phyloP scores from a whole-genome alignment of 2,888 invertebrate genomes.

The Malthinus flaveolus region DNA sequence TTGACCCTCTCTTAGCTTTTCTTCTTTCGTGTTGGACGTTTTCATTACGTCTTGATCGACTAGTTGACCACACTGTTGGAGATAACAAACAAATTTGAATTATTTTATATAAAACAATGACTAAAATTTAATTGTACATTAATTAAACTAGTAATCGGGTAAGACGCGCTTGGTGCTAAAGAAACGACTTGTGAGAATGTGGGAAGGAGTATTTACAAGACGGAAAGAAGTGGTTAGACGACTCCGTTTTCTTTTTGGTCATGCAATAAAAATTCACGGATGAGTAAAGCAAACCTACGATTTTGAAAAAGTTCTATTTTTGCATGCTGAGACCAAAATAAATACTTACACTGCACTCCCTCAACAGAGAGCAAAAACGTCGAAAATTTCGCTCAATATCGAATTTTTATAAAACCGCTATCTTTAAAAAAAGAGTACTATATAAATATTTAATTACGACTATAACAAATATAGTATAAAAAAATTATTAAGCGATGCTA shows the following conservation, averaged over 20 bases:
- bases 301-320: no score
- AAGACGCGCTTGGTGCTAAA: no score
- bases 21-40: conserved; percentile 38
- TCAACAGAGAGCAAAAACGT: conserved; percentile 43
- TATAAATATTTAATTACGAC: conserved; percentile 23
- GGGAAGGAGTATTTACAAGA: neutral
- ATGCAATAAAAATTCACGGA: neutral
- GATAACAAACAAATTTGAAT: neutral
- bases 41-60: conserved; percentile 45
- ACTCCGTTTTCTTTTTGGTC: neutral
- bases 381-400: conserved; percentile 43
- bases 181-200: no score
- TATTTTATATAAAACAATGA: neutral
- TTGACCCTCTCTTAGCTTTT: conserved; percentile 34
- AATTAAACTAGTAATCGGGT: neutral
- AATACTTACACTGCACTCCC: conserved; percentile 45
- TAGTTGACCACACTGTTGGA: conserved; percentile 43
- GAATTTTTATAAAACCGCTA: conserved; percentile 24
- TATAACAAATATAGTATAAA: conserved; percentile 23
- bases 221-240: neutral
- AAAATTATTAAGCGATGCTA: conserved; percentile 21
- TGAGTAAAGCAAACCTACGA: neutral
- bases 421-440: conserved; percentile 18
- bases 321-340: neutral
- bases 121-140: no score